phyloP scores from a whole-genome alignment of 2,113 vertebrate species.

The Motacilla alba region DNA sequence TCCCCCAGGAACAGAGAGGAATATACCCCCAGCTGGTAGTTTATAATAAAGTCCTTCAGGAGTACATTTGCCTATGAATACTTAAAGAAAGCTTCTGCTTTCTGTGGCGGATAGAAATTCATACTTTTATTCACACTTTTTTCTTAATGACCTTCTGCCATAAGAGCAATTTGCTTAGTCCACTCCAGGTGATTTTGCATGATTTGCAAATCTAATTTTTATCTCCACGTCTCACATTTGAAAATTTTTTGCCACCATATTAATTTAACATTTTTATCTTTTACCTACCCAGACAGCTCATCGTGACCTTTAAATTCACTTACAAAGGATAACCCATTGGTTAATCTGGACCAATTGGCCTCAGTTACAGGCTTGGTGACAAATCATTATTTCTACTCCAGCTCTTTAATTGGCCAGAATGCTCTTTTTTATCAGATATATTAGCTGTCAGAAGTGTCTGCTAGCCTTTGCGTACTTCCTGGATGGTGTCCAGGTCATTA shows the following conservation, averaged over 20 bases:
- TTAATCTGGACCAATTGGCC: constrained; percentile 80
- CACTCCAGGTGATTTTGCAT: constrained; percentile 65
- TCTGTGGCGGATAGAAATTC: background rate
- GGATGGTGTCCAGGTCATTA: constrained; percentile 80
- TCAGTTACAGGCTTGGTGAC: constrained; percentile 74
- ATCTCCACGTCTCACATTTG: constrained; percentile 56
- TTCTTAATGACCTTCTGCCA: constrained; percentile 60
- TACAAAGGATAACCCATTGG: constrained; percentile 77
- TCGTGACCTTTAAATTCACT: constrained; percentile 78
- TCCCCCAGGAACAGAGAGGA: background rate
- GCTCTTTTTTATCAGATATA: constrained; percentile 75
- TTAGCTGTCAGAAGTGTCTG: constrained; percentile 78
- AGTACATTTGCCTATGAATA: constrained; percentile 25
- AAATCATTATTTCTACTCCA: constrained; percentile 79
- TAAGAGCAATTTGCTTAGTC: constrained; percentile 66
- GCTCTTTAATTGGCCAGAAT: constrained; percentile 81
- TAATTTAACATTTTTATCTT: constrained; percentile 75
- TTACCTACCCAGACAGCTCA: constrained; percentile 63
- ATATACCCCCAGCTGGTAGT: background rate
- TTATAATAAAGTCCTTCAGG: constrained; percentile 36
- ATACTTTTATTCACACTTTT: constrained; percentile 53
- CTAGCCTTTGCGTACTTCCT: constrained; percentile 75
- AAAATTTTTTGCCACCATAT: constrained; percentile 67
- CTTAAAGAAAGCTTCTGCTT: constrained; percentile 18
- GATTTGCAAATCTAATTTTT: constrained; percentile 75